Evolutionary conservation across 1,140 invertebrate species (phyloP).

Genomic region (Agrypnia vestita): DNA sequence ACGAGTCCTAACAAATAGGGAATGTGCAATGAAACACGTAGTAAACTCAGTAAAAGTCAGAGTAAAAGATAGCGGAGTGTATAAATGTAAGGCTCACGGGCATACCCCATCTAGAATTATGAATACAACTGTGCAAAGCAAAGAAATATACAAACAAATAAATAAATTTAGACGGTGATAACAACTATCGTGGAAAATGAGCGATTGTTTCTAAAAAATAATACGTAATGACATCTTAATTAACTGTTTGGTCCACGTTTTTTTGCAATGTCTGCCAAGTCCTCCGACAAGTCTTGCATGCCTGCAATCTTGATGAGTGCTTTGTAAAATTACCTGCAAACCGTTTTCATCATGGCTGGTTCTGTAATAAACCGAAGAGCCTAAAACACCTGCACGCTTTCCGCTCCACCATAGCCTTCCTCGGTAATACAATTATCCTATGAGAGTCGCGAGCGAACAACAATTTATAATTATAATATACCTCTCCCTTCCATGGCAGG

Average conservation of each 20-base stretch:
- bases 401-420: constrained; percentile 46
- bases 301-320: constrained; percentile 30
- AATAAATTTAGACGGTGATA: not conserved
- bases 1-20: too few species aligned
- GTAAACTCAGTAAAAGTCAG: too few species aligned
- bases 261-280: not conserved
- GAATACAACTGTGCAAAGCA: too few species aligned
- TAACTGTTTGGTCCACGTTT: not conserved
- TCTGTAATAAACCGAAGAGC: constrained; percentile 42
- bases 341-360: constrained; percentile 33
- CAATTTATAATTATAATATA: constrained; percentile 61
- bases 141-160: too few species aligned
- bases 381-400: constrained; percentile 39
- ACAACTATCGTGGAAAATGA: too few species aligned
- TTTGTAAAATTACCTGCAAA: constrained; percentile 22
- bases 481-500: constrained; percentile 51
- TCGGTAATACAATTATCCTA: constrained; percentile 55
- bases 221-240: not conserved
- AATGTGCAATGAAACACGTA: too few species aligned
- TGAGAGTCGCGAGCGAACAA: constrained; percentile 58
- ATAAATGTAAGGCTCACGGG: too few species aligned
- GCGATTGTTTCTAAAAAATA: not conserved
- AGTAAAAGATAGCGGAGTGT: too few species aligned
- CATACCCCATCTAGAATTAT: too few species aligned
- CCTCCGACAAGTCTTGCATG: not conserved